Conservation (phyloP, 2,888 invertebrate genomes). For the Melipona bicolor region DNA sequence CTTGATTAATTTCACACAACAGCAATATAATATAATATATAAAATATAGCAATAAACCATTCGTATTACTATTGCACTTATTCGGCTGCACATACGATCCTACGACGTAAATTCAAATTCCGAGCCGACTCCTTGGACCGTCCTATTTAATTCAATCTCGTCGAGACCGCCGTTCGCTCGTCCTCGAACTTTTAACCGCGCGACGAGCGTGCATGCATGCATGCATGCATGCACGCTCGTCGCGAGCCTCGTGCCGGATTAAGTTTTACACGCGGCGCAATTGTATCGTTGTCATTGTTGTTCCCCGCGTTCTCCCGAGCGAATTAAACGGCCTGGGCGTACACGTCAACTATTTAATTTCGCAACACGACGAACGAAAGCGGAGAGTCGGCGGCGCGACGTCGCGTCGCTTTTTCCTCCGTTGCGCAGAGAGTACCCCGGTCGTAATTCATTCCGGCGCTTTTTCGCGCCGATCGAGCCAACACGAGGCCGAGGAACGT, state of each 20-base stretch:
- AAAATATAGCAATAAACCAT: no score
- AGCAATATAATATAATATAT: no score
- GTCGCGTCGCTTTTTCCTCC: not conserved
- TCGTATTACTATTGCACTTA: no score
- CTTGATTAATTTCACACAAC: no score
- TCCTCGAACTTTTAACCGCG: constrained; percentile 26
- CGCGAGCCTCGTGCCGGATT: not conserved
- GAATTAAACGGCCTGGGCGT: constrained; percentile 1
- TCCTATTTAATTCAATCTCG: no score
- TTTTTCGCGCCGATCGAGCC: not conserved
- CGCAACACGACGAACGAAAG: not conserved
- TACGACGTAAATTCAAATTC: no score
- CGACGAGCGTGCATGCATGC: not conserved
- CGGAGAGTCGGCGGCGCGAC: not conserved
- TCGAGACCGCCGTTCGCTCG: not conserved
- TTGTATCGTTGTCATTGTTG: constrained; percentile 20
- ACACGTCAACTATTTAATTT: not conserved
- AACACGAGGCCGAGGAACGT: not conserved
- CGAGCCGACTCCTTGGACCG: no score
- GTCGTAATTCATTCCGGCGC: not conserved
- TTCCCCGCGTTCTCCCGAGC: not conserved
- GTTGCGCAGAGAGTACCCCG: not conserved
- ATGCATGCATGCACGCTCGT: not conserved
- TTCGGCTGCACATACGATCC: no score
- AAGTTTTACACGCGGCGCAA: constrained; percentile 5